Evolutionary conservation across 2,888 invertebrate genomes (phyloP), one percentile per base, ranked within the genome.

Genomic region (Pseudococcus viburni): DNA sequence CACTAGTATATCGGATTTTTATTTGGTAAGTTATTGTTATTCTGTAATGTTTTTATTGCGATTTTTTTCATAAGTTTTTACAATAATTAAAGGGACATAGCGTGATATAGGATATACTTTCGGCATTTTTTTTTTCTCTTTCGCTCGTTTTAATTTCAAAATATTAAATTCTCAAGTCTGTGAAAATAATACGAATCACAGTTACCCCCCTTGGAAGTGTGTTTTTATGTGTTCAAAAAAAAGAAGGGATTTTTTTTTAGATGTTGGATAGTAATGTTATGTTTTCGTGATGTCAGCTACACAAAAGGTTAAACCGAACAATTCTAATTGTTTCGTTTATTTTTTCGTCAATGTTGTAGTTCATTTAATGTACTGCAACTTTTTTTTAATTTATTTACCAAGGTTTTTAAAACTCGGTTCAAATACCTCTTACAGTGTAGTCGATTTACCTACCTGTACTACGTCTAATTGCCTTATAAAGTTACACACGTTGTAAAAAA

Each of bases 11-110:
- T 46, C 42, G 46, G 46, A 83, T 46, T 42, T 83, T 7, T 83
- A 83, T 83, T 46, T 46, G 19, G 8, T 83, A 83, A 83, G 80
- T 83, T 83, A 83, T 83, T 46, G 80, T 83, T 83, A 83, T 73
- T 33, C 11, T 83, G 9, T 33, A 83, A 46, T 83, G 42, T 83
- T 83, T 83, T 83, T 83, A 83, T 83, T 83, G 33, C 80, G 80
- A 83, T 46, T 83, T 73, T 73, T 83, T 46, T 77, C 77, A 77
- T 83, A 83, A 83, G 80, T 83, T 83, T 83, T 83, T 83, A 83
- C 80, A 46, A 73, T 73, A 83, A 83, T 64, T 64, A 22, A 64
- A 64, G 22, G 19, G 22, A 73, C 17, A 73, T 73, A 73, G 73
- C 73, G 73, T 73, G 73, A 73, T 73, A 73, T 33, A 73, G 73